Percentiles rank a stretch among this genome's conserved stretches.
Evolutionary conservation across 2,797 vertebrate species (phyloP).

Genomic region (Betta splendens): DNA sequence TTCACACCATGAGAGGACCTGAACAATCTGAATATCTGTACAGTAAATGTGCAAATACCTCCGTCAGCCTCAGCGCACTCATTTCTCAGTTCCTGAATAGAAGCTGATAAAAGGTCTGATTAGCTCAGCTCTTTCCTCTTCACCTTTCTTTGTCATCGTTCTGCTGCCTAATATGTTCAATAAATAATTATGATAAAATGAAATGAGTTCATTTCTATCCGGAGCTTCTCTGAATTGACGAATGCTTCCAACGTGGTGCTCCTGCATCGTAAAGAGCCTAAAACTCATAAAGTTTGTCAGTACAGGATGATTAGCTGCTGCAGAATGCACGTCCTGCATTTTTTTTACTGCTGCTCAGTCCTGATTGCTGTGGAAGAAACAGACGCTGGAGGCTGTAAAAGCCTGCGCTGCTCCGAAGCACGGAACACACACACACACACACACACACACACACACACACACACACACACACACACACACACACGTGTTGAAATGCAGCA

Average conservation of each 20-base stretch:
- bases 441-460: background rate
- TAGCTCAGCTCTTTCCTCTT: conserved; percentile 24
- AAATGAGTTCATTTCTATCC: conserved; percentile 6
- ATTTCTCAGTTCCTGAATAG: background rate
- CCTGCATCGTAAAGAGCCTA: conserved; percentile 2
- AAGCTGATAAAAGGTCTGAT: conserved; percentile 17
- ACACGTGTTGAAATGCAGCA: background rate
- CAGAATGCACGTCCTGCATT: conserved; percentile 46
- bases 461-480: background rate
- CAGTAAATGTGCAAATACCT: background rate
- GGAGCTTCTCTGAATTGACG: conserved; percentile 11
- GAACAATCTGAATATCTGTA: background rate
- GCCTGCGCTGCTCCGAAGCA: too few species aligned
- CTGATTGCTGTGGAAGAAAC: conserved; percentile 35
- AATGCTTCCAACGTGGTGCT: conserved; percentile 3
- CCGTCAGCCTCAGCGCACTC: background rate
- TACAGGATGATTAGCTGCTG: conserved; percentile 44
- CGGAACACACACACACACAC: background rate
- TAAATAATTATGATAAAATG: conserved; percentile 33
- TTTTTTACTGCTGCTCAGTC: conserved; percentile 35
- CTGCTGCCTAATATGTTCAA: conserved; percentile 4
- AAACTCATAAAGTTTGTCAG: conserved; percentile 44
- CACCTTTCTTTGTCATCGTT: background rate
- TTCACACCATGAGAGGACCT: too few species aligned
- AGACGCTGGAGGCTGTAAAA: conserved; percentile 36